Evolutionary conservation across 2,888 invertebrate genomes (phyloP).

Genomic region (Watsonalla binaria): DNA sequence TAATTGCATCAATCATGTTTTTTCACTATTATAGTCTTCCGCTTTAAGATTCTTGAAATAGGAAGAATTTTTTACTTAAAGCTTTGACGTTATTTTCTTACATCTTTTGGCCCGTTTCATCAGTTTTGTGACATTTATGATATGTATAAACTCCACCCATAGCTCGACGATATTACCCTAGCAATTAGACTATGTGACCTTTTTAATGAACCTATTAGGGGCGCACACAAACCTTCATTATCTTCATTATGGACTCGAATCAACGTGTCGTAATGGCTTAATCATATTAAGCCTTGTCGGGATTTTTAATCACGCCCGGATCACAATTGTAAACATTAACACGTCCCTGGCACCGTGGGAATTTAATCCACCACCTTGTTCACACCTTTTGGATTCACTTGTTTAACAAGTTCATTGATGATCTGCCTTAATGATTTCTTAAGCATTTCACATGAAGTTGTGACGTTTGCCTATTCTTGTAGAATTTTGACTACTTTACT

Average conservation of each 20-base stretch:
- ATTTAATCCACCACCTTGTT: not conserved
- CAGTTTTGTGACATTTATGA: not conserved
- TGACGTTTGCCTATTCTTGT: conserved; percentile 78
- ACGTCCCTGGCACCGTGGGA: not conserved
- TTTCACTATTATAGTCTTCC: conserved; percentile 24
- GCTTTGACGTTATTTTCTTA: not conserved
- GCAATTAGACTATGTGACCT: not conserved
- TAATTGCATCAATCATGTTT: conserved; percentile 38
- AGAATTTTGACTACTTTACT: conserved; percentile 77
- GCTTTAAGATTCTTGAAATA: conserved; percentile 24
- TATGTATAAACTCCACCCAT: not conserved
- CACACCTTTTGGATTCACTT: not conserved
- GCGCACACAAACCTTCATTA: not conserved
- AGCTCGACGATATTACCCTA: not conserved
- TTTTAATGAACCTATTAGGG: not conserved
- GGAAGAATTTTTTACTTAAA: conserved; percentile 24
- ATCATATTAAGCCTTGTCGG: not conserved
- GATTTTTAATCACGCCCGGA: not conserved
- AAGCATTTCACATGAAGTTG: conserved; percentile 73
- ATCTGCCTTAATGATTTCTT: conserved; percentile 68
- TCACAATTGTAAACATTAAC: not conserved
- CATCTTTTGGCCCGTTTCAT: not conserved
- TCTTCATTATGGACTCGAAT: not conserved
- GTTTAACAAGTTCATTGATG: no score
- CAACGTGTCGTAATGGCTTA: not conserved